phyloP scores from a whole-genome alignment of 2,888 invertebrate species.

The Troglohyphantes excavatus region DNA sequence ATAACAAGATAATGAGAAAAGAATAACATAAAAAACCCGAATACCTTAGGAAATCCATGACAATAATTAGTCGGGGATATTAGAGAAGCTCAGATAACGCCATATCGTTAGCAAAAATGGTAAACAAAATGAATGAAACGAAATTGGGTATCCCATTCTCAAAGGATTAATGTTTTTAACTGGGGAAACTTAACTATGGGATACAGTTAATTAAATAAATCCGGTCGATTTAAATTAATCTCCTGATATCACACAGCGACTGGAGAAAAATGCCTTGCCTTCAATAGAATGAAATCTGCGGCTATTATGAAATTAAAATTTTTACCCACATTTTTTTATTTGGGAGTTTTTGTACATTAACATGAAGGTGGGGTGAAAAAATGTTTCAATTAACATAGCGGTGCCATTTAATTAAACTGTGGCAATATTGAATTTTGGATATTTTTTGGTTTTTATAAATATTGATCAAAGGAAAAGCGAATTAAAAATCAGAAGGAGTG shows the following conservation, averaged over 20 bases:
- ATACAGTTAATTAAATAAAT: slow-evolving; percentile 74
- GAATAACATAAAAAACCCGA: neutral
- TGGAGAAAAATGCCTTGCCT: neutral
- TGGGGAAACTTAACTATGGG: slow-evolving; percentile 27
- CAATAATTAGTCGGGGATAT: slow-evolving; percentile 39
- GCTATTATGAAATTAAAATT: slow-evolving; percentile 73
- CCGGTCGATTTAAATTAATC: slow-evolving; percentile 74
- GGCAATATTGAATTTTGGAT: slow-evolving; percentile 67
- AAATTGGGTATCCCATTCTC: neutral
- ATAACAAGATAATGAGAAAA: slow-evolving; percentile 53
- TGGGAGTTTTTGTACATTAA: slow-evolving; percentile 48
- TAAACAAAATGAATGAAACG: slow-evolving; percentile 54
- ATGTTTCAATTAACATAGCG: slow-evolving; percentile 71
- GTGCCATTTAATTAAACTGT: slow-evolving; percentile 67
- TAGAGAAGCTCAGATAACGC: slow-evolving; percentile 25
- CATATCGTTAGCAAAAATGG: slow-evolving; percentile 7
- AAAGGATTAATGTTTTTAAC: slow-evolving; percentile 70
- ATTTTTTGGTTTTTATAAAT: slow-evolving; percentile 55
- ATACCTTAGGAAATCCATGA: neutral
- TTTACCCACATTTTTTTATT: slow-evolving; percentile 29
- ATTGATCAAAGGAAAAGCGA: slow-evolving; percentile 66
- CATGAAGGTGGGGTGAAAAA: slow-evolving; percentile 33
- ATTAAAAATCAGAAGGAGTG: slow-evolving; percentile 14
- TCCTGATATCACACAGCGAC: slow-evolving; percentile 35
- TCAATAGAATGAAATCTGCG: slow-evolving; percentile 2